phyloP scores from a whole-genome alignment of 2,888 invertebrate species.

The Anaspis maculata region DNA sequence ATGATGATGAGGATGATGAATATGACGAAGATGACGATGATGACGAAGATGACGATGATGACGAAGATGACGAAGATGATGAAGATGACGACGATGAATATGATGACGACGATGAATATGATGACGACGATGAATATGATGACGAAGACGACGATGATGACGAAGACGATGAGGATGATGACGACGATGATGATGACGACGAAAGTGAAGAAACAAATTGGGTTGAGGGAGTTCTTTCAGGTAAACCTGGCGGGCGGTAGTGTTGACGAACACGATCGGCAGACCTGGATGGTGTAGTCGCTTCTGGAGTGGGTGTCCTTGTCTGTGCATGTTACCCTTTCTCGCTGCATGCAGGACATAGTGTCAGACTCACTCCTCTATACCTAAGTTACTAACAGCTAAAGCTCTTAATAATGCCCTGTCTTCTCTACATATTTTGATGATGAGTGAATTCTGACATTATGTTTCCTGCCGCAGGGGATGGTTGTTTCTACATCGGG shows the following conservation, averaged over 20 bases:
- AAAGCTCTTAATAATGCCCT: constrained; percentile 25
- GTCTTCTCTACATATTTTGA: constrained; percentile 34
- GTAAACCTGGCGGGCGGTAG: constrained; percentile 35
- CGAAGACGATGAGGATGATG: constrained; percentile 37
- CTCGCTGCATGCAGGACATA: constrained; percentile 41
- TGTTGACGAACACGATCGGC: constrained; percentile 20
- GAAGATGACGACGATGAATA: constrained; percentile 43
- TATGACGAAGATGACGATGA: constrained; percentile 41
- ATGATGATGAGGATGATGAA: constrained; percentile 40
- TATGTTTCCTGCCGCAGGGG: constrained; percentile 91
- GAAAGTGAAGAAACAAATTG: constrained; percentile 19
- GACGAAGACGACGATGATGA: constrained; percentile 43
- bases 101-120: constrained; percentile 48
- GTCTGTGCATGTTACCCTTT: constrained; percentile 31
- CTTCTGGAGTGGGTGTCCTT: constrained; percentile 35
- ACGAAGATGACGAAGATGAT: constrained; percentile 43
- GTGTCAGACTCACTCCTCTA: constrained; percentile 41
- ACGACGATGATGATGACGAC: constrained; percentile 30
- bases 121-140: constrained; percentile 41
- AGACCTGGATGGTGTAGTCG: constrained; percentile 23
- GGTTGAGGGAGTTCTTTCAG: constrained; percentile 37
- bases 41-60: constrained; percentile 40
- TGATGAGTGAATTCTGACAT: constrained; percentile 54
- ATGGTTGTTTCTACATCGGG: constrained; percentile 95
- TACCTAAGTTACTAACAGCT: constrained; percentile 32